Evolutionary conservation across 2,888 invertebrate genomes (phyloP).

Genomic region (Spodoptera exigua): DNA sequence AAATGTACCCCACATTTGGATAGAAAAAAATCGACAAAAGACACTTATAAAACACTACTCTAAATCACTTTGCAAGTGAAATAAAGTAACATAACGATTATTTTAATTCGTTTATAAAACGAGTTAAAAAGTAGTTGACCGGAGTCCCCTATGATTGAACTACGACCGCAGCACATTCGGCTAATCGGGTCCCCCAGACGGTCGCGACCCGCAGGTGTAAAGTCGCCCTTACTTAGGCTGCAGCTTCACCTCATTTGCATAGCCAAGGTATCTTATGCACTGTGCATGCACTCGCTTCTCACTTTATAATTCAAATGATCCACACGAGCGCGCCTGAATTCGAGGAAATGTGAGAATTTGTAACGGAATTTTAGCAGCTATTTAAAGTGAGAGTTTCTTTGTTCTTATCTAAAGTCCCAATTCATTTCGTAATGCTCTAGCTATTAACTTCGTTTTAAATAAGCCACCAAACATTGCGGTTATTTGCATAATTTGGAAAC

Average conservation of each 20-base stretch:
- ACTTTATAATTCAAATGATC: constrained; percentile 88
- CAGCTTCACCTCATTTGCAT: constrained; percentile 83
- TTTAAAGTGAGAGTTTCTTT: constrained; percentile 54
- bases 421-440: constrained; percentile 18
- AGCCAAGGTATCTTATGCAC: constrained; percentile 82
- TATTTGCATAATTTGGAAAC: no score
- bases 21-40: no score
- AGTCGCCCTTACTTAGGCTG: constrained; percentile 68
- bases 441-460: constrained; percentile 26
- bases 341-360: constrained; percentile 86
- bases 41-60: no score
- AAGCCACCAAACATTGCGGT: constrained; percentile 2
- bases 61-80: no score
- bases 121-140: constrained; percentile 53
- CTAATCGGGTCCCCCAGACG: constrained; percentile 46
- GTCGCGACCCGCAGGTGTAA: constrained; percentile 73
- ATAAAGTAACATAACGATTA: constrained; percentile 10
- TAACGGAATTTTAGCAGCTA: constrained; percentile 80
- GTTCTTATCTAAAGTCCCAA: constrained; percentile 39
- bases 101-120: constrained; percentile 39
- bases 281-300: constrained; percentile 83
- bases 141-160: constrained; percentile 63
- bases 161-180: constrained; percentile 58
- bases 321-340: constrained; percentile 74
- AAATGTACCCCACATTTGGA: constrained; percentile 4